Evolutionary conservation across 2,797 vertebrate species (phyloP).

Genomic region (Pantherophis vulpinus): DNA sequence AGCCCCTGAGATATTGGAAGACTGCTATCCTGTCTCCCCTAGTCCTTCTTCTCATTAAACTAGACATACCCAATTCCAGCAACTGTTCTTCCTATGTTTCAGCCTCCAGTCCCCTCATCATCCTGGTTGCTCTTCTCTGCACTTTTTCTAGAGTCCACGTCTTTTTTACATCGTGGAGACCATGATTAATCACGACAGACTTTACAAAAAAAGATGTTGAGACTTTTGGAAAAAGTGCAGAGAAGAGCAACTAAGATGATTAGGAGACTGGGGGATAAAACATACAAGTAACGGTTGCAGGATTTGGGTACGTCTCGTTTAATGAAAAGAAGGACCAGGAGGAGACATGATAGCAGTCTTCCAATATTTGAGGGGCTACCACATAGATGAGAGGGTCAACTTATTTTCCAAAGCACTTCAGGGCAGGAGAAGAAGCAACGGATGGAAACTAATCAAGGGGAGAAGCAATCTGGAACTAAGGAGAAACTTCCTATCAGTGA

Average conservation of each 20-base stretch:
- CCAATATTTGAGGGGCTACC: background rate
- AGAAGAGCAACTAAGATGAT: background rate
- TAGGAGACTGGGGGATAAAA: background rate
- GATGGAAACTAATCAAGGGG: background rate
- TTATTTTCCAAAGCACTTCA: background rate
- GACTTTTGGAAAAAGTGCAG: too few species aligned
- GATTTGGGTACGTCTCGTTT: accelerated
- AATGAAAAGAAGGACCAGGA: background rate
- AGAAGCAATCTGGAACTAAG: too few species aligned
- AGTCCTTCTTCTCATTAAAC: too few species aligned
- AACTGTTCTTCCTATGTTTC: too few species aligned
- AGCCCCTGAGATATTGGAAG: too few species aligned
- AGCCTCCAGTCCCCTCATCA: too few species aligned
- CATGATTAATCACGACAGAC: too few species aligned
- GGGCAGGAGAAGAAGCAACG: background rate
- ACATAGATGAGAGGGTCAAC: background rate
- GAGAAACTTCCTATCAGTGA: background rate
- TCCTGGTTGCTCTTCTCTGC: too few species aligned
- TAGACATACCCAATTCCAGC: accelerated
- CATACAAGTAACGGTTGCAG: background rate
- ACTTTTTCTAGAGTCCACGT: too few species aligned
- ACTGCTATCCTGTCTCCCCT: too few species aligned
- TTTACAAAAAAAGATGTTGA: too few species aligned
- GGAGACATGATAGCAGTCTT: background rate
- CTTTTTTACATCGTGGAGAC: too few species aligned